Evolutionary conservation across 2,888 invertebrate species (phyloP).

Genomic region (Macrosiphum euphorbiae): DNA sequence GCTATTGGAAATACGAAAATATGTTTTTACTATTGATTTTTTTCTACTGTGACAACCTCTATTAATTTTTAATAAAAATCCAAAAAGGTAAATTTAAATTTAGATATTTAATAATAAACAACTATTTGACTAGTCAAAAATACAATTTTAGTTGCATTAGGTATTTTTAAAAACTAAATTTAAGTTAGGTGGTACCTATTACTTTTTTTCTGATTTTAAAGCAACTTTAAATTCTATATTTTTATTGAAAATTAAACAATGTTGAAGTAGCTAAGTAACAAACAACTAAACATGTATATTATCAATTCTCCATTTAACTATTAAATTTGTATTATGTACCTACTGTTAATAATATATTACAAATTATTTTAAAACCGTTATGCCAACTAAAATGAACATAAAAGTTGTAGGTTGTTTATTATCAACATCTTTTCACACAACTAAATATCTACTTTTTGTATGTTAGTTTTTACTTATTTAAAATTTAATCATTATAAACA

Average conservation of each 20-base stretch:
- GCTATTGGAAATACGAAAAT: too few species aligned
- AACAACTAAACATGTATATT: not conserved
- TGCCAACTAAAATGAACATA: not conserved
- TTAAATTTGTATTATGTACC: not conserved
- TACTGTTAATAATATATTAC: not conserved
- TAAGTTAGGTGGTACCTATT: not conserved
- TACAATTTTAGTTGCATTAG: not conserved
- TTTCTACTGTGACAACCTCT: too few species aligned
- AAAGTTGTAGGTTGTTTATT: conserved; percentile 29
- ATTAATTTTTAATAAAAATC: too few species aligned
- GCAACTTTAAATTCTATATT: not conserved
- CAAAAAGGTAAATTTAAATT: not conserved
- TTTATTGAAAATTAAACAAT: not conserved
- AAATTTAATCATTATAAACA: not conserved
- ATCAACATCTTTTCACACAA: not conserved
- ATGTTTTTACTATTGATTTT: too few species aligned
- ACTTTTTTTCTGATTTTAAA: not conserved
- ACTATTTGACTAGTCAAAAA: not conserved
- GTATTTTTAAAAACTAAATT: not conserved
- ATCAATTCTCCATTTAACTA: not conserved
- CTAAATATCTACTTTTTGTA: conserved; percentile 36
- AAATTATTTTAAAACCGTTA: not conserved
- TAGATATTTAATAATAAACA: not conserved
- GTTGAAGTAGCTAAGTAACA: conserved; percentile 37
- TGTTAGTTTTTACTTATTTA: not conserved